Conservation (phyloP, 1,140 invertebrate species). For the Aphelenchoides avenae region DNA sequence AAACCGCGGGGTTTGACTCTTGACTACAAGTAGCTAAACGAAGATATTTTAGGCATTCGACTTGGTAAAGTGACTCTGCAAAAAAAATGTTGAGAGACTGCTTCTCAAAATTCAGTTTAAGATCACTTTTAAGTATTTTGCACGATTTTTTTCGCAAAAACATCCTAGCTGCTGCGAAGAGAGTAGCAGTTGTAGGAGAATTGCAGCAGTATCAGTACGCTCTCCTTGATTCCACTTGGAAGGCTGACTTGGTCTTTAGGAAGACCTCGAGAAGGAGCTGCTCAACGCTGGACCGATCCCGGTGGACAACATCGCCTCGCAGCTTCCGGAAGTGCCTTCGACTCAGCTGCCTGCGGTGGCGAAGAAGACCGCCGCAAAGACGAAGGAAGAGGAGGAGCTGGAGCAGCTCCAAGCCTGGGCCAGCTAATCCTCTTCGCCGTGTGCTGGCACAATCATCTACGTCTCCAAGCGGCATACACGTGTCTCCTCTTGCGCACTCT, state of each 20-base stretch:
- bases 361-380: constrained; percentile 2
- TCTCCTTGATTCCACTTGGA: constrained; percentile 59
- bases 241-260: constrained; percentile 66
- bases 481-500: too few species aligned
- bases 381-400: constrained; percentile 71
- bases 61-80: too few species aligned
- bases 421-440: constrained; percentile 2
- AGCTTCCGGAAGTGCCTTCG: constrained; percentile 56
- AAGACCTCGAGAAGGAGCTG: constrained; percentile 67
- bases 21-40: too few species aligned
- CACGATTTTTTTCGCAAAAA: neutral
- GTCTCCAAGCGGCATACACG: too few species aligned
- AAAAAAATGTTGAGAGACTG: too few species aligned
- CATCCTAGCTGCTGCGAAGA: too few species aligned
- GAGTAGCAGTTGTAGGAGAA: too few species aligned
- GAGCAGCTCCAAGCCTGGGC: constrained; percentile 77
- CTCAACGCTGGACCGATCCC: constrained; percentile 62
- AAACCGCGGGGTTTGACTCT: too few species aligned
- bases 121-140: constrained; percentile 35
- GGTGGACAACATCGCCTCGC: constrained; percentile 60
- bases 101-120: constrained; percentile 18
- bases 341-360: constrained; percentile 58
- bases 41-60: too few species aligned
- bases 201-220: too few species aligned
- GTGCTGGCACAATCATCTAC: too few species aligned